Base-by-base conservation (phyloP, 2,888 invertebrate genomes). In the Acholoe squamosa region DNA sequence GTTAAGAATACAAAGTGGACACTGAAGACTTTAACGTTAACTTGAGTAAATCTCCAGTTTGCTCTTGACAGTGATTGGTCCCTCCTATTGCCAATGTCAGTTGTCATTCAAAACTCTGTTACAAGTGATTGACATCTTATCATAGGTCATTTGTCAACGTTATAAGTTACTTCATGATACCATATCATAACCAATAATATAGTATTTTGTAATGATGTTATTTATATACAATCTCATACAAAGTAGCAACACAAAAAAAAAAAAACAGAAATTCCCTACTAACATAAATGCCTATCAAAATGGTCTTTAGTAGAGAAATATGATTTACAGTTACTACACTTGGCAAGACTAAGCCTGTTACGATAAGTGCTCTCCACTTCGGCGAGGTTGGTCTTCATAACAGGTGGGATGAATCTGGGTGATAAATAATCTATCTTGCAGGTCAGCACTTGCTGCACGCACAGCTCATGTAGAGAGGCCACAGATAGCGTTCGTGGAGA, bases 241-340 rank as follows among this genome's bases (percentile, higher is more conserved):
- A 3, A 3, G 61, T n/a, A n/a, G n/a, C n/a, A n/a, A 67, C 7
- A 67, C 7, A n/a, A 67, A 67, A 19, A 28, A 28, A 5, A n/a
- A 71, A 14, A 71, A 71, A 28, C 28, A 71, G 28, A 31, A 76
- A 76, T 1, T 5, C 76, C 0, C 33, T 16, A 54, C 33, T 86
- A 86, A 25, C 89, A 89, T 22, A 54, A n/a, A 77, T 90, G 84
- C 52, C 28, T 51, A 54, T 89, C 77, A 89, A 76, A 89, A 43
- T 77, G 7, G 16, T 51, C 76, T 25, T 89, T 89, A 14, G 89
- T 76, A 28, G 89, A 89, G 43, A 77, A 89, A 33, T 77, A 89
- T 19, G 43, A 43, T 22, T 43, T 67, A 51, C 89, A 89, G 16
- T 61, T 67, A 77, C 89, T 89, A 89, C 89, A 89, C 51, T 89